A percentile compares a stretch with the other conserved stretches of the same genome.
Evolutionary conservation across 1,140 invertebrate species (phyloP).

Genomic region (Heliconius hewitsoni): DNA sequence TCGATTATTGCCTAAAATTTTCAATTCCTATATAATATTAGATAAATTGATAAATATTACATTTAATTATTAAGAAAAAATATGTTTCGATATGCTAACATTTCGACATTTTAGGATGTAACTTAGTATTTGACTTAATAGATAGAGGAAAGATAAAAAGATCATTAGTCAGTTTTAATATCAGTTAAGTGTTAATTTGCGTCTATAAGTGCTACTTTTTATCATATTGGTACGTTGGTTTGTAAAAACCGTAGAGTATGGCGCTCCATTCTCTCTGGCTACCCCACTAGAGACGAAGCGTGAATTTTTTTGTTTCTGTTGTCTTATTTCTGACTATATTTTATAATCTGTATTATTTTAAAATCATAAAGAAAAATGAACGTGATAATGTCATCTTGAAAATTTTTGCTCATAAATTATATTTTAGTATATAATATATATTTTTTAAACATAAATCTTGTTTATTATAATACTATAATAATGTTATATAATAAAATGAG

Average conservation of each 20-base stretch:
- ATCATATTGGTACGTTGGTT: too few species aligned
- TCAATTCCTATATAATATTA: neutral
- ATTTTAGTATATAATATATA: neutral
- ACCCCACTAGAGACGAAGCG: too few species aligned
- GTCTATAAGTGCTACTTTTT: neutral
- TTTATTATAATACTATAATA: neutral
- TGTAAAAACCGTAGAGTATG: too few species aligned
- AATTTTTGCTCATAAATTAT: neutral
- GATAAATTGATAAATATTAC: neutral
- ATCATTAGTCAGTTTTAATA: neutral
- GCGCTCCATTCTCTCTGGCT: too few species aligned
- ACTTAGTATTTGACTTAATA: neutral
- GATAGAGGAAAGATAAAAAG: neutral
- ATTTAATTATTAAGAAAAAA: neutral
- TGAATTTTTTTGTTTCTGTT: neutral
- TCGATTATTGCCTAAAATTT: neutral
- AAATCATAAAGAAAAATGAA: neutral
- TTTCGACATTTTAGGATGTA: neutral
- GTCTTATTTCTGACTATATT: neutral
- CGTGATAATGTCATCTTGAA: neutral
- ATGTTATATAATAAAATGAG: neutral
- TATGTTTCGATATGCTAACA: too few species aligned
- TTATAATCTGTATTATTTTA: slow-evolving; percentile 2
- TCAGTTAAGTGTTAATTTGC: neutral
- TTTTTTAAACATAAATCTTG: neutral